Evolutionary conservation across 2,888 invertebrate species (phyloP), one percentile per base, ranked within the genome.

Genomic region (Dolichomitus sp.): DNA sequence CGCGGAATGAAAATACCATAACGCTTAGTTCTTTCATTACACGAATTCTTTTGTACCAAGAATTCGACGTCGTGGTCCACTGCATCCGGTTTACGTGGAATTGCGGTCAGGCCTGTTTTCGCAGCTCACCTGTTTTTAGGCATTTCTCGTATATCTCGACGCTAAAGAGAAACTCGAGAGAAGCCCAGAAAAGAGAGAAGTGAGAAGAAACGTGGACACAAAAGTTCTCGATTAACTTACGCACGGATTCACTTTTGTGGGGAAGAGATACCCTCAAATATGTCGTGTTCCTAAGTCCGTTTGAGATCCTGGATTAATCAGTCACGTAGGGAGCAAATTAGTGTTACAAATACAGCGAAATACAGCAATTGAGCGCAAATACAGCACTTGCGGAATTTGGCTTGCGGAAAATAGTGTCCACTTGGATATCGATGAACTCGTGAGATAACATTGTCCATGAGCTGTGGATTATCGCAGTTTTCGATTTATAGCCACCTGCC

Each of bases 261-360:
- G 52, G 37, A 59, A 23, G 17, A 63, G 66, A 48, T 73, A 57
- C 69, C 79, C 70, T 72, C 63, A 81, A 79, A 83, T 81, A 83
- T 77, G 45, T 70, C 2, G 6, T 5, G 5, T 14, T 63, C 48
- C 65, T 52, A 48, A 78, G 72, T 72, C 33, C 23, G 42, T 75
- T 74, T 54, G 72, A 68, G 57, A 66, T 48, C 23, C 52, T 37
- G 59, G 37, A 23, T 76, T 83, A 85, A 84, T 85, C 77, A 84
- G 77, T 61, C 84, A 81, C 79, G 81, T 81, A 75, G 77, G 17
- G 52, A 78, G 74, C 42, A 65, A 37, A 59, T 27, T 57, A n/a
- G 72, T 66, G 3, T 37, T n/a, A 37, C 37, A 17, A 75, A 40
- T 54, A 33, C 61, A 48, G 65, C 61, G 23, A 57, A n/a, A 82